Conservation (phyloP, 2,888 invertebrate genomes). For the Smittia sp. region DNA sequence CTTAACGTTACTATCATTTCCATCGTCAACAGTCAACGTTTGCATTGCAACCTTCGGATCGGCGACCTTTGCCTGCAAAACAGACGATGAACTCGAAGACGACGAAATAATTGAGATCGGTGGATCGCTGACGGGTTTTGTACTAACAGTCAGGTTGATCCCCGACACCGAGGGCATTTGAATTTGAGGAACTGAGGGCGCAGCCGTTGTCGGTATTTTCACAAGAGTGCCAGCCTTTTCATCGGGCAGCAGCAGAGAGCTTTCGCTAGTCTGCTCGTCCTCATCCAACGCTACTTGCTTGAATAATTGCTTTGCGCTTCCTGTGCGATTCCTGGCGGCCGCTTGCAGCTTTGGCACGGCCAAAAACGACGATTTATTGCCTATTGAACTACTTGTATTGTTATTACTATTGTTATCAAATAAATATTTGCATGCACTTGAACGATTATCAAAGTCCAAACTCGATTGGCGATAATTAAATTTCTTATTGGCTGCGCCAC, state of each 20-base stretch:
- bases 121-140: constrained; percentile 20
- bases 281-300: constrained; percentile 60
- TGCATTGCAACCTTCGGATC: constrained; percentile 8
- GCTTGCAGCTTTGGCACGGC: constrained; percentile 49
- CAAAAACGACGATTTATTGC: constrained; percentile 43
- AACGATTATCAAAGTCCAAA: constrained; percentile 42
- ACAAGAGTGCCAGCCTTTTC: constrained; percentile 18
- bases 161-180: constrained; percentile 21
- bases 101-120: constrained; percentile 35
- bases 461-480: constrained; percentile 46
- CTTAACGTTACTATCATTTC: constrained; percentile 45
- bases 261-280: constrained; percentile 55
- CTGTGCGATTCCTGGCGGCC: constrained; percentile 50
- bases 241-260: constrained; percentile 54
- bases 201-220: not conserved
- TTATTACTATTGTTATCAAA: constrained; percentile 38
- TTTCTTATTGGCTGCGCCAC: constrained; percentile 29
- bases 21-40: constrained; percentile 37
- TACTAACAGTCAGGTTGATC: not conserved
- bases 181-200: constrained; percentile 30
- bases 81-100: constrained; percentile 42
- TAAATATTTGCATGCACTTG: constrained; percentile 40
- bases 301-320: constrained; percentile 60
- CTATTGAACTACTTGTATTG: constrained; percentile 36
- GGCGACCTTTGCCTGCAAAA: not conserved